Conservation (phyloP, 2,888 invertebrate species). For the Dicroscelio sp. region DNA sequence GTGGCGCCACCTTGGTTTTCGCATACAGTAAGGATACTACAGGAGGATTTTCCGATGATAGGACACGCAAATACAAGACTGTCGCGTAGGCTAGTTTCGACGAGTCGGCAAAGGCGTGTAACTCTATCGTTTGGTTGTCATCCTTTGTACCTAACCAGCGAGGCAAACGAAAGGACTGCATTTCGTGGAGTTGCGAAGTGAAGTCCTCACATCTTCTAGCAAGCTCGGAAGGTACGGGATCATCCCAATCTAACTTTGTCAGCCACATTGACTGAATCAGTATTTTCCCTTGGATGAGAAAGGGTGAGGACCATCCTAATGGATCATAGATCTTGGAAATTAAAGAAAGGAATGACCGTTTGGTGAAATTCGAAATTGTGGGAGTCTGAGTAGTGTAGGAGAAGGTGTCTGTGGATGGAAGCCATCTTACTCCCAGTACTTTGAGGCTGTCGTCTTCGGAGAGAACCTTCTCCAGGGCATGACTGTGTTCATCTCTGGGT, state of each 20-base stretch:
- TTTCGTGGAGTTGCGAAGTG: background rate
- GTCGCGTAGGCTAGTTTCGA: background rate
- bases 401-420: background rate
- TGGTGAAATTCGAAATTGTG: background rate
- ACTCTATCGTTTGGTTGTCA: too few species aligned
- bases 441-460: background rate
- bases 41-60: background rate
- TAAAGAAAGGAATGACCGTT: background rate
- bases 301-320: constrained; percentile 50
- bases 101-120: too few species aligned
- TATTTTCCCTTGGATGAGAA: constrained; percentile 33
- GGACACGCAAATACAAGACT: background rate
- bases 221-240: background rate
- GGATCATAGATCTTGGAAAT: constrained; percentile 51
- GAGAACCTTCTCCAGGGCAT: background rate
- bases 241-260: constrained; percentile 48
- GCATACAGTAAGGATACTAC: background rate
- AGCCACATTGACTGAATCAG: constrained; percentile 46
- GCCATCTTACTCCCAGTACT: constrained; percentile 36
- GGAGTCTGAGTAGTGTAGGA: background rate
- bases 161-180: too few species aligned
- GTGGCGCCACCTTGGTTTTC: constrained; percentile 11
- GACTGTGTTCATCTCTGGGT: constrained; percentile 1
- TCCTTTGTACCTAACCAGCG: too few species aligned
- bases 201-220: background rate